Conservation (phyloP, 2,113 vertebrate genomes). For the Aegypius monachus region DNA sequence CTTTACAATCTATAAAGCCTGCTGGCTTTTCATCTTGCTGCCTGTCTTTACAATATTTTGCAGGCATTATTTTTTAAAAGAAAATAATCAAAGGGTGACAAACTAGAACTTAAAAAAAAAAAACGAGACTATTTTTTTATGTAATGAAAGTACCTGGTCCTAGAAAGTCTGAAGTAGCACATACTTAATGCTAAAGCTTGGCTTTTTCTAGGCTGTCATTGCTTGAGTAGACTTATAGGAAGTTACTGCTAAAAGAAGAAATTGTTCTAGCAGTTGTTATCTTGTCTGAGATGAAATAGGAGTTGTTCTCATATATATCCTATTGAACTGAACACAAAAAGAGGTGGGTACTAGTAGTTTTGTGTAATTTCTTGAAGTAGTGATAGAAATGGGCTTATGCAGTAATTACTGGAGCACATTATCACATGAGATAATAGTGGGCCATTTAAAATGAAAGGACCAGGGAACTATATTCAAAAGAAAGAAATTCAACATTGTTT, state of each 20-base stretch:
- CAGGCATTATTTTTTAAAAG: not conserved
- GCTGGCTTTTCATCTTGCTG: not conserved
- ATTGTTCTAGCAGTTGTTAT: not conserved
- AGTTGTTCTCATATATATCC: not conserved
- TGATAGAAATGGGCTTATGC: not conserved
- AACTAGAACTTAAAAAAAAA: not conserved
- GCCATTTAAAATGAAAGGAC: not conserved
- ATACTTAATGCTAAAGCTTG: not conserved
- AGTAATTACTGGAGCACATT: not conserved
- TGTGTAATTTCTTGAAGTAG: not conserved
- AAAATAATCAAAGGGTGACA: not conserved
- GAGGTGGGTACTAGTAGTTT: not conserved
- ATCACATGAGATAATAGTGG: not conserved
- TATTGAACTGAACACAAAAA: not conserved
- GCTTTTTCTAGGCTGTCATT: not conserved
- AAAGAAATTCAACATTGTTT: not conserved
- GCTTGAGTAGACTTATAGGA: not conserved
- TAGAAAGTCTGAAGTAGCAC: not conserved
- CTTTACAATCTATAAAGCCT: not conserved
- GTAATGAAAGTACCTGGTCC: not conserved
- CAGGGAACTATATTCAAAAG: not conserved
- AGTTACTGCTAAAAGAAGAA: not conserved
- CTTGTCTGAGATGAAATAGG: not conserved
- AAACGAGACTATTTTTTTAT: not conserved
- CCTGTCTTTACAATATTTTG: not conserved